phyloP scores from a whole-genome alignment of 2,888 invertebrate genomes.

The Ryuthela nishihirai region DNA sequence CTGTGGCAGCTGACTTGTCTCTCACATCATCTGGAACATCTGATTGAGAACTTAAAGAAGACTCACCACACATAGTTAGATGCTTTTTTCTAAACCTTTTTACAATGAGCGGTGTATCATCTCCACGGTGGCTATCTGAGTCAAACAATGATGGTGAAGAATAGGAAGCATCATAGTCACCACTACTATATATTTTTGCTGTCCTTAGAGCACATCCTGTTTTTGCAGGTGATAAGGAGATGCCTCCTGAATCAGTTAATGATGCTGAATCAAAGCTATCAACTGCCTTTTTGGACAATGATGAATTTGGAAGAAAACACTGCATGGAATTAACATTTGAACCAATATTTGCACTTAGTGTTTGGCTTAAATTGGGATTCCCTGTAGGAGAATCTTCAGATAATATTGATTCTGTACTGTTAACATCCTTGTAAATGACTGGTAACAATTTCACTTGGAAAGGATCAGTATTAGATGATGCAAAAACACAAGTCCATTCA shows the following conservation, averaged over 20 bases:
- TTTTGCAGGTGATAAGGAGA: too few species aligned
- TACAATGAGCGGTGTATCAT: slow-evolving; percentile 6
- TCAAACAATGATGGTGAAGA: background rate
- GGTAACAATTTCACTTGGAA: slow-evolving; percentile 11
- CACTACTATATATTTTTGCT: background rate
- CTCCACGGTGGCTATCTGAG: slow-evolving; percentile 6
- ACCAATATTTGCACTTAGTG: too few species aligned
- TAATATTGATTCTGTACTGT: too few species aligned
- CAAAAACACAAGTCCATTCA: slow-evolving; percentile 24
- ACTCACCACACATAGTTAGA: slow-evolving; percentile 1
- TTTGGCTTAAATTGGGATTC: too few species aligned
- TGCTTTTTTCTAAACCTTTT: slow-evolving; percentile 7
- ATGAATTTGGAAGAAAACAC: too few species aligned
- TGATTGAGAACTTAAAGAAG: slow-evolving; percentile 20
- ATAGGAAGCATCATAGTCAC: background rate
- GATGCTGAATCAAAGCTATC: too few species aligned
- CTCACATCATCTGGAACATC: slow-evolving; percentile 11
- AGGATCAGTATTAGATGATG: slow-evolving; percentile 6
- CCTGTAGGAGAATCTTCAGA: too few species aligned
- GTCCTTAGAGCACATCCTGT: too few species aligned
- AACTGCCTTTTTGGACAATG: too few species aligned
- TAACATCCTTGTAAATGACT: slow-evolving; percentile 3
- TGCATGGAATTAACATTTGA: too few species aligned
- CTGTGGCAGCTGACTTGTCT: slow-evolving; percentile 7
- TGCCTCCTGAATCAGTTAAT: too few species aligned